These are phyloP conservation scores for Atherinomorus stipes DNA, from an alignment of 2,113 vertebrate genomes.

Conservation along the genomic window DNA sequence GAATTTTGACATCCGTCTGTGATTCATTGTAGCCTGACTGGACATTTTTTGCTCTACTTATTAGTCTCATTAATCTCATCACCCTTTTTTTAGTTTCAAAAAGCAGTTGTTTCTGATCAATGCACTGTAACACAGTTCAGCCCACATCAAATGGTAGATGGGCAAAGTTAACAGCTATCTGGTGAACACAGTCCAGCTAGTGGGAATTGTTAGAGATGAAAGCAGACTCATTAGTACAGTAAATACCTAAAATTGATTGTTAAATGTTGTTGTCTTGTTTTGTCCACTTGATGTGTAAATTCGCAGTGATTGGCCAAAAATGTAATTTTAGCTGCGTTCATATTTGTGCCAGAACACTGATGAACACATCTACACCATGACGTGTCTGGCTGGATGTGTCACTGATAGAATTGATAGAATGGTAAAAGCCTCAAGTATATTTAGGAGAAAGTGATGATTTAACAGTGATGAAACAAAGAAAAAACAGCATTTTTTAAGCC, in stretches of 20 bases:
- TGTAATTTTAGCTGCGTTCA: accelerated
- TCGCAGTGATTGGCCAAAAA: too few relatives aligned
- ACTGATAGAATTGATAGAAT: slow-evolving; percentile 5
- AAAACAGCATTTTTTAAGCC: background rate
- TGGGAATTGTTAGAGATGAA: background rate
- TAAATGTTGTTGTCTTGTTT: background rate
- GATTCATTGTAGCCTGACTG: background rate
- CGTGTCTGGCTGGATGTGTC: background rate
- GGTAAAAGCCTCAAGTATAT: accelerated
- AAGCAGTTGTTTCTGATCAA: background rate
- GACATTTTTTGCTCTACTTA: background rate
- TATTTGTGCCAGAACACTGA: background rate
- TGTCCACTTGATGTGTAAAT: too few relatives aligned
- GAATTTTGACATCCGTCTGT: background rate
- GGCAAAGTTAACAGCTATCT: background rate
- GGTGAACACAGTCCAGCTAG: background rate
- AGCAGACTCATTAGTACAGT: background rate
- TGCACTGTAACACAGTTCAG: accelerated
- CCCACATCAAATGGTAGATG: background rate
- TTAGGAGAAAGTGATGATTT: background rate
- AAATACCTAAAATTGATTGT: background rate
- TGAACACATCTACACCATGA: background rate
- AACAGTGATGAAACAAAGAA: background rate
- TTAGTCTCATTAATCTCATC: background rate
- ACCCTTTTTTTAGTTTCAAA: background rate